Conservation (phyloP, 1,140 invertebrate genomes). For the Papilio machaon region DNA sequence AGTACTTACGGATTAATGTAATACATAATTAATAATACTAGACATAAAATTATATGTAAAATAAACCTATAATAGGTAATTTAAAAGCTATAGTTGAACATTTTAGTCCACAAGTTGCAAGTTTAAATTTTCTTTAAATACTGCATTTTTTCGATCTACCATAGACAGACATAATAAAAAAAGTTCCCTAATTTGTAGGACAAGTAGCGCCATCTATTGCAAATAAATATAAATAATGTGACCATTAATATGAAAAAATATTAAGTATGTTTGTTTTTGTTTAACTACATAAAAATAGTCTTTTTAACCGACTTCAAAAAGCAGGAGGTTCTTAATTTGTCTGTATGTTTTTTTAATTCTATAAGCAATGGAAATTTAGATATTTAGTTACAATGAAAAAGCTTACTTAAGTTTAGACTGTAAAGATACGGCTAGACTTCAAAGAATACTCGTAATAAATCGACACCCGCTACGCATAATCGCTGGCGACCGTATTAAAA, state of each 20-base stretch:
- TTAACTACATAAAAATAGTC: too few relatives aligned
- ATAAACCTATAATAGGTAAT: background rate
- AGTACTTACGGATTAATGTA: background rate
- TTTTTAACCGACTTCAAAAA: too few relatives aligned
- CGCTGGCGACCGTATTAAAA: conserved; percentile 62
- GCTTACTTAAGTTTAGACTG: background rate
- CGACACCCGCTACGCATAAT: conserved; percentile 46
- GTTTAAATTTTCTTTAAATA: background rate
- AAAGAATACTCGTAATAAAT: conserved; percentile 56
- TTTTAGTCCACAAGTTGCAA: background rate
- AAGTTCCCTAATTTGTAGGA: background rate
- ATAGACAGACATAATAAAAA: background rate
- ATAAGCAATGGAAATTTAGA: background rate
- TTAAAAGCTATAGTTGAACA: background rate
- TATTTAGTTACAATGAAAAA: background rate
- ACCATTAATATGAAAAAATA: too few relatives aligned
- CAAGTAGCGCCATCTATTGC: background rate
- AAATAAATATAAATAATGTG: background rate
- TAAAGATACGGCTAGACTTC: background rate
- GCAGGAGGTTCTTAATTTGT: too few relatives aligned
- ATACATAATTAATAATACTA: background rate
- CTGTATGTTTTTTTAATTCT: too few relatives aligned
- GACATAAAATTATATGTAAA: background rate
- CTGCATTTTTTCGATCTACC: background rate
- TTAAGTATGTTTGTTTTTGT: too few relatives aligned